Evolutionary conservation across 2,888 invertebrate species (phyloP).

Genomic region (Camptogramma bilineatum): DNA sequence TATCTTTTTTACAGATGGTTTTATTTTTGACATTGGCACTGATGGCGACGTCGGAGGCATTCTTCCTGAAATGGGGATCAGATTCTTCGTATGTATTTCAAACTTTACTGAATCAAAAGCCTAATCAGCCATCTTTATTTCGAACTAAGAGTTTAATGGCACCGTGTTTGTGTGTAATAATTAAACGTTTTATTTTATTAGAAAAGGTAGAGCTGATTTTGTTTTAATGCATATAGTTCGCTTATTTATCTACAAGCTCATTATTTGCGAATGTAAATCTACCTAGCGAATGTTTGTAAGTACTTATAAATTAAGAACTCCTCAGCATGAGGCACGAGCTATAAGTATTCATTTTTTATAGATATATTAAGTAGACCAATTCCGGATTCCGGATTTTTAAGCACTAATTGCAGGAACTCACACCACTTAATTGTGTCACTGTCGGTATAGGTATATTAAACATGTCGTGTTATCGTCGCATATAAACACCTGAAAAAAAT

Average conservation of each 20-base stretch:
- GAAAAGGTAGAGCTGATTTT: background rate
- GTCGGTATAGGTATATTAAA: conserved; percentile 8
- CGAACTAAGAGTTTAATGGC: background rate
- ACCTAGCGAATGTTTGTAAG: conserved; percentile 6
- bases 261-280: background rate
- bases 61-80: conserved; percentile 84
- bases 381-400: background rate
- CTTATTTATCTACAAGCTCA: background rate
- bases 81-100: conserved; percentile 76
- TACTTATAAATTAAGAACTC: background rate
- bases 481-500: conserved; percentile 19
- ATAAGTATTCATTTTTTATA: background rate
- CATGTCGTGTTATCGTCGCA: conserved; percentile 19
- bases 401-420: conserved; percentile 21
- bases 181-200: background rate
- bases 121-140: background rate
- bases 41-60: conserved; percentile 77
- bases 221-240: background rate
- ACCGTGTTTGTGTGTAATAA: background rate
- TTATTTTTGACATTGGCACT: conserved; percentile 68
- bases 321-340: background rate
- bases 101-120: background rate
- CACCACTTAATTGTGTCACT: conserved; percentile 3
- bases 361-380: background rate
- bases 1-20: conserved; percentile 68